Conservation (phyloP, 2,113 vertebrate genomes). For the Leuciscus idus region DNA sequence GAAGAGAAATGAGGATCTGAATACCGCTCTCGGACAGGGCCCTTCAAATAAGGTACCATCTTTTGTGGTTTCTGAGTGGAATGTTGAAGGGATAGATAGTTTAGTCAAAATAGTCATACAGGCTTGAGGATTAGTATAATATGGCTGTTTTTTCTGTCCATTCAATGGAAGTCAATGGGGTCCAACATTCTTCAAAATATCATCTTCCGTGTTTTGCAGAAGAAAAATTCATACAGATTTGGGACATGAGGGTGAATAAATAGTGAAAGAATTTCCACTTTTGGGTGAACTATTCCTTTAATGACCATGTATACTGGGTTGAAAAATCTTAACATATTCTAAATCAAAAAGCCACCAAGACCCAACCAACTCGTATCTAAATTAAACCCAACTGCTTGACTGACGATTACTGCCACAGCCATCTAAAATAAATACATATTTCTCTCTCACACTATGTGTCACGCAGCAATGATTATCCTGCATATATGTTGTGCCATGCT, state of each 20-base stretch:
- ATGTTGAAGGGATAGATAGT: neutral
- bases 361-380: neutral
- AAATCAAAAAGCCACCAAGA: neutral
- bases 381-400: neutral
- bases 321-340: neutral
- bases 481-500: too few species aligned
- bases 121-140: too few species aligned
- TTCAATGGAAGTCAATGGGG: neutral
- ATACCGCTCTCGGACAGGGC: constrained; percentile 57
- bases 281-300: neutral
- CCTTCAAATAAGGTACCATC: constrained; percentile 69
- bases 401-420: neutral
- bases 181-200: neutral
- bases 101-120: neutral
- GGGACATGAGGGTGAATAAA: neutral
- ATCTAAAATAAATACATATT: neutral
- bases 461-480: neutral
- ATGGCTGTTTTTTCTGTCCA: neutral
- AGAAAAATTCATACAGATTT: neutral
- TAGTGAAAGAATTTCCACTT: neutral
- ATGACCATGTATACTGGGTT: neutral
- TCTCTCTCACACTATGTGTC: neutral
- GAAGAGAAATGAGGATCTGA: constrained; percentile 76
- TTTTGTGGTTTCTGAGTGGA: neutral
- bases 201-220: neutral